Conservation (phyloP, 2,797 vertebrate species). For the Acanthurus leucopareius region DNA sequence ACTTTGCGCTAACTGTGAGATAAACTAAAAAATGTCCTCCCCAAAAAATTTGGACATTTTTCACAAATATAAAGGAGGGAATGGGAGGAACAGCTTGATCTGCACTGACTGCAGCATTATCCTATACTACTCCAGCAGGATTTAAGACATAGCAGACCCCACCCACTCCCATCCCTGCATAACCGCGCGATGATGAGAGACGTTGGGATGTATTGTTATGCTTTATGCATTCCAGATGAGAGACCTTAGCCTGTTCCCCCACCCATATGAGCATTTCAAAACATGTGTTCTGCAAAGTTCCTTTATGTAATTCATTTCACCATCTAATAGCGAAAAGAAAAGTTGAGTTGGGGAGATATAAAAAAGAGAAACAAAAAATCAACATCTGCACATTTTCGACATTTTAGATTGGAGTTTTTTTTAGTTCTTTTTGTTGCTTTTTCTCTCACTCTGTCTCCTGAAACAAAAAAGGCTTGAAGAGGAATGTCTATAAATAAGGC, state of each 20-base stretch:
- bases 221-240: constrained; percentile 86
- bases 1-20: constrained; percentile 1
- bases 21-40: constrained; percentile 4
- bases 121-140: constrained; percentile 53
- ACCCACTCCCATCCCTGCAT: constrained; percentile 69
- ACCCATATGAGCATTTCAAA: constrained; percentile 70
- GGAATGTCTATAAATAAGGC: constrained; percentile 1
- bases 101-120: constrained; percentile 28
- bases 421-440: no score
- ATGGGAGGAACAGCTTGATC: constrained; percentile 41
- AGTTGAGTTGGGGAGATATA: constrained; percentile 57
- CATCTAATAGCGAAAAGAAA: constrained; percentile 48
- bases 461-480: not conserved
- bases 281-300: constrained; percentile 68
- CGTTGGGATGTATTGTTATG: constrained; percentile 81
- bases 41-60: not conserved
- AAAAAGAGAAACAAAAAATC: constrained; percentile 11
- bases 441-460: not conserved
- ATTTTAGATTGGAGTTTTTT: not conserved
- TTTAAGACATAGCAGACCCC: constrained; percentile 58
- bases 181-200: constrained; percentile 69
- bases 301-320: constrained; percentile 61
- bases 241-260: constrained; percentile 69
- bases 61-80: constrained; percentile 21
- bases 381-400: constrained; percentile 10